Evolutionary conservation across 2,888 invertebrate genomes (phyloP).

Genomic region (Pseudoips prasinana): DNA sequence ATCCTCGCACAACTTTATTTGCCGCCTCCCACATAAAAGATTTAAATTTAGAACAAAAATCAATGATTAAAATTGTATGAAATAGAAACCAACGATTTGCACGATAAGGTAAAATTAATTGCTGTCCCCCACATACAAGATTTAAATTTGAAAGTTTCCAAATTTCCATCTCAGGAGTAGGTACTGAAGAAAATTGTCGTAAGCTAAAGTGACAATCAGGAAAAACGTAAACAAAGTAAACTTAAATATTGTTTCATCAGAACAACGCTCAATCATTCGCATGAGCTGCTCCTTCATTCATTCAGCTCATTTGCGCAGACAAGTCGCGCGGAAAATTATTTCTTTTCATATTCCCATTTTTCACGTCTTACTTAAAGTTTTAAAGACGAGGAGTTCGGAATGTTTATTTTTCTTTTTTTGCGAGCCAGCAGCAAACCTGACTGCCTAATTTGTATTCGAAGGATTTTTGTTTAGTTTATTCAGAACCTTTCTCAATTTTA

Average conservation of each 20-base stretch:
- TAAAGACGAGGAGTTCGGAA: conserved; percentile 46
- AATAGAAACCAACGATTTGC: too few species aligned
- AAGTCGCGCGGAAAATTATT: conserved; percentile 81
- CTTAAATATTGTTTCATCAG: conserved; percentile 71
- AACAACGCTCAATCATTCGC: conserved; percentile 77
- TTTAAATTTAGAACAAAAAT: too few species aligned
- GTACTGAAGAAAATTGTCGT: too few species aligned
- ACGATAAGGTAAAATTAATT: too few species aligned
- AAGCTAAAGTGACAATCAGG: too few species aligned
- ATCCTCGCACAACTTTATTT: too few species aligned
- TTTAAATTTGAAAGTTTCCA: too few species aligned
- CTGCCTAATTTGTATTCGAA: conserved; percentile 39
- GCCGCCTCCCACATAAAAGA: too few species aligned
- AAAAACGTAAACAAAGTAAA: conserved; percentile 31
- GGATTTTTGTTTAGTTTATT: conserved; percentile 19
- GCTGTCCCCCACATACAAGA: too few species aligned
- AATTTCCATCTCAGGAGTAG: too few species aligned
- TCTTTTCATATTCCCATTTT: conserved; percentile 81
- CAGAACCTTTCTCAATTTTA: neutral
- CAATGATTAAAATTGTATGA: too few species aligned
- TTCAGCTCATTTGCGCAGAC: conserved; percentile 82
- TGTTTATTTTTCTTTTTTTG: conserved; percentile 61
- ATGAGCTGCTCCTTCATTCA: conserved; percentile 72
- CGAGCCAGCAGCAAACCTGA: too few species aligned
- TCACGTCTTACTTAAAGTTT: conserved; percentile 79